Conservation (phyloP, 2,888 invertebrate genomes). For the Minunthozetes semirufus region DNA sequence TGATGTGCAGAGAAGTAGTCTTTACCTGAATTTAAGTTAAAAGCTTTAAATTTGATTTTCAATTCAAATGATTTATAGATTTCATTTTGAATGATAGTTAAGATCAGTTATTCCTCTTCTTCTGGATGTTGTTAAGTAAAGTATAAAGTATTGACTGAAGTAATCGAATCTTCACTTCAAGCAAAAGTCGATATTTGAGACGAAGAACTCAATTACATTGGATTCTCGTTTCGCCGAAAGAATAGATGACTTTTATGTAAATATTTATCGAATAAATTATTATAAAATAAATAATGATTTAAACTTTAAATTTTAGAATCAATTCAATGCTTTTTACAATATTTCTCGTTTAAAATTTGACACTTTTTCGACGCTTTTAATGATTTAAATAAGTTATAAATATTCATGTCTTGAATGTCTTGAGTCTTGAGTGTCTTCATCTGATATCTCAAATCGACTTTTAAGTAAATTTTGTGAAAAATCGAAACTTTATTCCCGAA, state of each 20-base stretch:
- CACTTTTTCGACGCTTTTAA: neutral
- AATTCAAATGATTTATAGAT: conserved; percentile 19
- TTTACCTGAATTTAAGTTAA: neutral
- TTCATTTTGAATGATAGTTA: conserved; percentile 12
- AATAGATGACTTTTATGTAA: conserved; percentile 25
- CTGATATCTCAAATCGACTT: conserved; percentile 13
- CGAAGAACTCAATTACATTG: conserved; percentile 24
- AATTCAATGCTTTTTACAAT: neutral
- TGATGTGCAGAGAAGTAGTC: neutral
- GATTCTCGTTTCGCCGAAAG: conserved; percentile 16
- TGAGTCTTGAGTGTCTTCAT: conserved; percentile 8
- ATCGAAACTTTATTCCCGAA: too few relatives aligned
- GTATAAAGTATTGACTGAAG: neutral
- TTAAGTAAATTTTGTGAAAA: neutral
- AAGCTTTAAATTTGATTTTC: neutral
- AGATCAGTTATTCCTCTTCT: neutral
- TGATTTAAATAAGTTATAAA: conserved; percentile 24
- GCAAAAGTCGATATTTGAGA: conserved; percentile 21
- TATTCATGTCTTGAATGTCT: too few relatives aligned
- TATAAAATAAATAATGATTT: conserved; percentile 21
- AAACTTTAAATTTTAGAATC: neutral
- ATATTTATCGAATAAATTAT: too few relatives aligned
- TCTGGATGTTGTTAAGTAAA: neutral
- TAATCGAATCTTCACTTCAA: conserved; percentile 9
- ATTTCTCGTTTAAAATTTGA: neutral